Evolutionary conservation across 2,888 invertebrate genomes (phyloP).

Genomic region (Diaperis boleti): DNA sequence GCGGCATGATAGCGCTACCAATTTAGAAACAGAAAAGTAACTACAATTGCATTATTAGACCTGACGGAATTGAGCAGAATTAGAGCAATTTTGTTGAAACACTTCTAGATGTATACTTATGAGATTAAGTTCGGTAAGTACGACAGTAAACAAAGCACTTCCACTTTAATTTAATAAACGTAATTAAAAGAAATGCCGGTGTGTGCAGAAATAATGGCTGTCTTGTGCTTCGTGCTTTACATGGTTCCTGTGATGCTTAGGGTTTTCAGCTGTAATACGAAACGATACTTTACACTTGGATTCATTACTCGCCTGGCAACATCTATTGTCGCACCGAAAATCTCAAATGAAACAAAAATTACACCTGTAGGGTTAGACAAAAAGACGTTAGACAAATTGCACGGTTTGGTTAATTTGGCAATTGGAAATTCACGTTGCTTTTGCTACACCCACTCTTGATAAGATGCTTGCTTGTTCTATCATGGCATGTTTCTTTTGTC

Average conservation of each 20-base stretch:
- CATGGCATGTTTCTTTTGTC: slow-evolving; percentile 28
- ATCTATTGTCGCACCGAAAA: slow-evolving; percentile 7
- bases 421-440: background rate
- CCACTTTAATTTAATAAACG: slow-evolving; percentile 40
- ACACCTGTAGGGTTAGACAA: slow-evolving; percentile 5
- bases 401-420: slow-evolving; percentile 5
- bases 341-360: background rate
- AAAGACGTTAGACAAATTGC: slow-evolving; percentile 4
- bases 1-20: slow-evolving; percentile 49
- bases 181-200: slow-evolving; percentile 40
- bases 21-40: slow-evolving; percentile 14
- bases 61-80: too few species aligned
- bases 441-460: slow-evolving; percentile 2
- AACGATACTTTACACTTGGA: slow-evolving; percentile 35
- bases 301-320: slow-evolving; percentile 41
- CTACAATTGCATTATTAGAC: slow-evolving; percentile 3
- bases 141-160: slow-evolving; percentile 23
- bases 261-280: slow-evolving; percentile 35
- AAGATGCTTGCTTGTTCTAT: background rate
- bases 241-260: slow-evolving; percentile 41
- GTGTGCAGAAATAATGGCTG: slow-evolving; percentile 43
- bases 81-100: slow-evolving; percentile 5
- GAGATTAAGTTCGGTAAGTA: slow-evolving; percentile 35
- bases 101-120: slow-evolving; percentile 4
- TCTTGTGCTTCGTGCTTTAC: slow-evolving; percentile 46